phyloP scores from a whole-genome alignment of 2,797 vertebrate genomes.

The Paramormyrops hopkinsi region DNA sequence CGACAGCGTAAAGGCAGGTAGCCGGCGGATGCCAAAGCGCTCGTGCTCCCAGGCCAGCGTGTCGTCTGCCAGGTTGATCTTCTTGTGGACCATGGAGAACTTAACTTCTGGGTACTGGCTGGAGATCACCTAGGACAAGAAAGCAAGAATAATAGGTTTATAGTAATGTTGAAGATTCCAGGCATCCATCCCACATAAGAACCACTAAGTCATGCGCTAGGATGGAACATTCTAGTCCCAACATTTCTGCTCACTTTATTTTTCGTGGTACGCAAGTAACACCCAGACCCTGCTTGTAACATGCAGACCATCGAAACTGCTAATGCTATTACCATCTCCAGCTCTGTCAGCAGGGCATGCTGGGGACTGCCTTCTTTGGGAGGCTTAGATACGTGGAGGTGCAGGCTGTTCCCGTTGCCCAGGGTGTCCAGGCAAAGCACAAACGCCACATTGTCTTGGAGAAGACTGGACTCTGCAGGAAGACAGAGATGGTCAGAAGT shows the following conservation, averaged over 20 bases:
- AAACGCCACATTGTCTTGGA: slow-evolving; percentile 96
- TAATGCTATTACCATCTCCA: slow-evolving; percentile 68
- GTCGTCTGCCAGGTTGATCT: slow-evolving; percentile 95
- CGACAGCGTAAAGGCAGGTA: slow-evolving; percentile 91
- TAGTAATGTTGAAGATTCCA: neutral
- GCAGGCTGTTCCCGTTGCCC: slow-evolving; percentile 74
- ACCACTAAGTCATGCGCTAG: neutral
- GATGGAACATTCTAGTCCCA: neutral
- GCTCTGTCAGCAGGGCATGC: slow-evolving; percentile 77
- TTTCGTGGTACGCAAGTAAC: neutral
- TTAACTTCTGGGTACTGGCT: slow-evolving; percentile 83
- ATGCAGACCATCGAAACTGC: neutral
- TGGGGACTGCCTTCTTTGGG: slow-evolving; percentile 90
- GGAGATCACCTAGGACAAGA: slow-evolving; percentile 61
- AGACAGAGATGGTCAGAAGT: neutral
- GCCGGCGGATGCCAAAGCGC: slow-evolving; percentile 89
- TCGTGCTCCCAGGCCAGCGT: slow-evolving; percentile 97
- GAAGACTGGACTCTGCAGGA: slow-evolving; percentile 82
- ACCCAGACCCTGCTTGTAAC: neutral
- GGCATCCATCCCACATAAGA: neutral
- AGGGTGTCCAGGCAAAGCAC: slow-evolving; percentile 93
- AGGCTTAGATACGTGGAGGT: slow-evolving; percentile 94
- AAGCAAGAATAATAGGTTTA: neutral
- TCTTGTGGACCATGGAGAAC: slow-evolving; percentile 98
- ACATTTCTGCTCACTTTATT: neutral